These are phyloP conservation scores for Conchocele bisecta DNA, from an alignment of 2,888 invertebrate genomes.

Conservation along the genomic window DNA sequence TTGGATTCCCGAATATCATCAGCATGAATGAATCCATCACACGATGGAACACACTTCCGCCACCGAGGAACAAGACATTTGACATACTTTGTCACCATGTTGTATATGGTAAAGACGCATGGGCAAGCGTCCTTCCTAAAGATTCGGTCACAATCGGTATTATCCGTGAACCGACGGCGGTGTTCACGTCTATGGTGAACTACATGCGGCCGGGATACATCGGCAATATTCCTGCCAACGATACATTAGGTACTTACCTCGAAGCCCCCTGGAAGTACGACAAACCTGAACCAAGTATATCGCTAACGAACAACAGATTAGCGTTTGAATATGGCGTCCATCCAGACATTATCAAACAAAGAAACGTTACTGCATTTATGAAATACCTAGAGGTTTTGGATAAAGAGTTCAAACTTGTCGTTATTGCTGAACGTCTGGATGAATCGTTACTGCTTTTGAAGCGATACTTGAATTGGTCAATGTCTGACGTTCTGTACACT, in stretches of 20 bases:
- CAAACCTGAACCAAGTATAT: neutral
- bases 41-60: conserved; percentile 41
- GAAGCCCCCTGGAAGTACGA: conserved; percentile 23
- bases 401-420: conserved; percentile 45
- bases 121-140: conserved; percentile 36
- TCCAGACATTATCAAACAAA: conserved; percentile 38
- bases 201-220: conserved; percentile 43
- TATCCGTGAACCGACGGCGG: conserved; percentile 44
- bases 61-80: conserved; percentile 36
- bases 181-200: conserved; percentile 44
- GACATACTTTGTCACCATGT: conserved; percentile 58
- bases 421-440: conserved; percentile 49
- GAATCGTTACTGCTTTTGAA: conserved; percentile 51
- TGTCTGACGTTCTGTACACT: conserved; percentile 53
- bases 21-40: conserved; percentile 51
- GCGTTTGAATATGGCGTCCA: conserved; percentile 52
- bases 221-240: conserved; percentile 5
- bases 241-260: conserved; percentile 33
- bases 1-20: conserved; percentile 53
- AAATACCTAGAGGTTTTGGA: conserved; percentile 38
- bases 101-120: conserved; percentile 41
- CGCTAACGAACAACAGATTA: conserved; percentile 48
- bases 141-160: conserved; percentile 42
- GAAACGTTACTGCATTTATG: conserved; percentile 34
- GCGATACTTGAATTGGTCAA: conserved; percentile 40